Evolutionary conservation across 2,113 vertebrate genomes (phyloP).

Genomic region (Hippolais icterina): DNA sequence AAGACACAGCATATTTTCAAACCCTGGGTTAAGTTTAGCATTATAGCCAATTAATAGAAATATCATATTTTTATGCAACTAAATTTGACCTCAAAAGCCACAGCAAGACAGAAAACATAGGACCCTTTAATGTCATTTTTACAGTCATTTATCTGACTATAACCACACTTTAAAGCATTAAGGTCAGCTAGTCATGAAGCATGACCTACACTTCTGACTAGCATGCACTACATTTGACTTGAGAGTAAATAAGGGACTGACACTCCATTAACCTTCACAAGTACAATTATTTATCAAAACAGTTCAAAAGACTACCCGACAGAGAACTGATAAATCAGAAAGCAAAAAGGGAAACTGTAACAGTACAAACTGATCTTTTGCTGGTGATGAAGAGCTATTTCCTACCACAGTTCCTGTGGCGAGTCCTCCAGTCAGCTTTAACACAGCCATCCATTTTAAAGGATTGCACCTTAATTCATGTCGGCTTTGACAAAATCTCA

Average conservation of each 20-base stretch:
- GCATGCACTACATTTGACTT: constrained; percentile 30
- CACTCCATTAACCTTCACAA: constrained; percentile 71
- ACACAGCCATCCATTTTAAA: not conserved
- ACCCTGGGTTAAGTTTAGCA: constrained; percentile 31
- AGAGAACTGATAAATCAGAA: constrained; percentile 28
- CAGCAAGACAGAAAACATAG: constrained; percentile 20
- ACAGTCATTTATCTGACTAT: constrained; percentile 62
- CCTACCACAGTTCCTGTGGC: not conserved
- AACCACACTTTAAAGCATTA: constrained; percentile 56
- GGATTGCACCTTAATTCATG: not conserved
- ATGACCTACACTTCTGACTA: constrained; percentile 57
- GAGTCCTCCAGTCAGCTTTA: not conserved
- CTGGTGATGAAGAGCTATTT: not conserved
- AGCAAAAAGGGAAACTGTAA: not conserved
- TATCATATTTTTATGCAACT: constrained; percentile 46
- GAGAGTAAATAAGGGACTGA: constrained; percentile 62
- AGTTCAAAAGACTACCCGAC: constrained; percentile 34
- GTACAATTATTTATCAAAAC: constrained; percentile 72
- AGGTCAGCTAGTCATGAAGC: constrained; percentile 51
- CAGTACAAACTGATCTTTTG: constrained; percentile 2
- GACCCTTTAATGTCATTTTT: constrained; percentile 51
- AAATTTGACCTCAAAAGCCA: constrained; percentile 41
- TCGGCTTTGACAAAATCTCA: not conserved
- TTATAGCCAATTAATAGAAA: constrained; percentile 55
- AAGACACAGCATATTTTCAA: constrained; percentile 5